Evolutionary conservation across 2,113 vertebrate species (phyloP).

Genomic region (Oncorhynchus gorbuscha): DNA sequence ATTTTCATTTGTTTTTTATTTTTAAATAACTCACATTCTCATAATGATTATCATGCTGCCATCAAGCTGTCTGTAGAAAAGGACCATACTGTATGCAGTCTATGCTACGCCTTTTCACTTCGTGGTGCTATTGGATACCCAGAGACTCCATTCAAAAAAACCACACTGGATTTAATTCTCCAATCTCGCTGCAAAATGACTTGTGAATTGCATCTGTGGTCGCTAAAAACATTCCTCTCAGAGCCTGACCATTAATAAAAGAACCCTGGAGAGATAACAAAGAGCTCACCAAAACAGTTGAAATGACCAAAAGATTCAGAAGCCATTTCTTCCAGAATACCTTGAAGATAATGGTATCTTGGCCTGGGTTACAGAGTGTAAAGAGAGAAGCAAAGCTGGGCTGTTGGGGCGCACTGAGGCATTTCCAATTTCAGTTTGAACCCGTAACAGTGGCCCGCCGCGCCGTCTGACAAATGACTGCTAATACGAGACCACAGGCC

Average conservation of each 20-base stretch:
- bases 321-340: conserved; percentile 68
- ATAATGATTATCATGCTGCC: too few species aligned
- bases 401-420: conserved; percentile 67
- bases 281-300: conserved; percentile 45
- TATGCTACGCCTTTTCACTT: background rate
- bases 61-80: too few species aligned
- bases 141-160: background rate
- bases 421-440: conserved; percentile 68
- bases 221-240: conserved; percentile 16
- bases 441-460: conserved; percentile 64
- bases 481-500: conserved; percentile 54
- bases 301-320: conserved; percentile 60
- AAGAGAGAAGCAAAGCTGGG: conserved; percentile 52
- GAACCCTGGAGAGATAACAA: conserved; percentile 6
- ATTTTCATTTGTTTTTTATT: too few species aligned
- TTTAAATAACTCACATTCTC: too few species aligned
- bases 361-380: conserved; percentile 54
- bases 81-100: too few species aligned
- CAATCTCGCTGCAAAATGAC: background rate
- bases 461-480: conserved; percentile 71
- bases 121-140: background rate
- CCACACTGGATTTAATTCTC: background rate
- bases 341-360: conserved; percentile 63
- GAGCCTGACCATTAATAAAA: conserved; percentile 46
- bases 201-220: conserved; percentile 2